Percentiles rank a stretch among this genome's conserved stretches.
These are phyloP conservation scores for Creontiades dilutus DNA, from an alignment of 2,888 invertebrate genomes.

Conservation along the genomic window DNA sequence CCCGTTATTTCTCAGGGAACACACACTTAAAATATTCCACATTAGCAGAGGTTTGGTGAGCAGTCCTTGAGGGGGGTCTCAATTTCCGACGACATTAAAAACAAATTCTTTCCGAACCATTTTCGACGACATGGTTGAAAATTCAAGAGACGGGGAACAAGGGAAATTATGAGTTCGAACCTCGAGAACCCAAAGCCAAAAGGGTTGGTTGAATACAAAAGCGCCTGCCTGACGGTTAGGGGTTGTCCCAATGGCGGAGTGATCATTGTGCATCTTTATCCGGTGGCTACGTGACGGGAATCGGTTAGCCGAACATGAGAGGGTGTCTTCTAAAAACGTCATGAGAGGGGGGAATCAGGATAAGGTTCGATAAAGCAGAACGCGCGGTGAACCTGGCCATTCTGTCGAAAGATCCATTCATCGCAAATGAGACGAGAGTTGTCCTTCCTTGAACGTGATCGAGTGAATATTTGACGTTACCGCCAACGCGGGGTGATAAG, in stretches of 20 bases:
- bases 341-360: background rate
- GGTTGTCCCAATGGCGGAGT: constrained; percentile 40
- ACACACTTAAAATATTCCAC: no score
- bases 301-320: constrained; percentile 18
- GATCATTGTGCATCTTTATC: constrained; percentile 43
- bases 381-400: background rate
- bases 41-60: no score
- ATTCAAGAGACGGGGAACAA: background rate
- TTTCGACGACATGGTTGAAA: background rate
- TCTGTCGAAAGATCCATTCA: background rate
- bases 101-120: background rate
- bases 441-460: no score
- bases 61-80: no score
- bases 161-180: constrained; percentile 45
- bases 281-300: constrained; percentile 33
- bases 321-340: constrained; percentile 24
- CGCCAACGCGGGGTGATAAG: no score
- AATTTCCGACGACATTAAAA: no score
- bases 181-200: constrained; percentile 22
- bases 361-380: constrained; percentile 1
- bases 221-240: constrained; percentile 35
- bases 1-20: no score
- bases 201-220: constrained; percentile 43
- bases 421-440: background rate
- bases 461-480: no score